phyloP scores from a whole-genome alignment of 1,140 invertebrate species.

The Metaphire vulgaris region DNA sequence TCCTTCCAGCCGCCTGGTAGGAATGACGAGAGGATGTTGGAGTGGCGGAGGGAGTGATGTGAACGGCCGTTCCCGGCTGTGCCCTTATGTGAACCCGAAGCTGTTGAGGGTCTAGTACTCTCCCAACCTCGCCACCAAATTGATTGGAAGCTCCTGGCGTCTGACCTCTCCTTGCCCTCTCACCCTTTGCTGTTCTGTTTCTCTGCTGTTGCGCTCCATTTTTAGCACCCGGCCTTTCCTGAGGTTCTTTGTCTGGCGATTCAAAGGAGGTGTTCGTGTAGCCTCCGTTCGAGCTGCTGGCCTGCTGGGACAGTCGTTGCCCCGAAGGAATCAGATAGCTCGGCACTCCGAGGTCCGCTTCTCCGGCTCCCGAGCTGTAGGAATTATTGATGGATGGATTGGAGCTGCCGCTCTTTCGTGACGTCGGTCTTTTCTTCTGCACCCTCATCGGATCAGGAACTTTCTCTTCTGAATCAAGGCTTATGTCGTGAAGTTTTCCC shows the following conservation, averaged over 20 bases:
- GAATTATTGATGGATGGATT: constrained; percentile 12
- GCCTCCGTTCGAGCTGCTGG: too few species aligned
- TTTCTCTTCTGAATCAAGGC: not conserved
- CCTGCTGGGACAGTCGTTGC: too few species aligned
- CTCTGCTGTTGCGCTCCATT: too few species aligned
- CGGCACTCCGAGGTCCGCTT: constrained; percentile 15
- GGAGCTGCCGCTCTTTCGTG: not conserved
- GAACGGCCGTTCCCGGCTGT: constrained; percentile 10
- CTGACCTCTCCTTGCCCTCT: too few species aligned
- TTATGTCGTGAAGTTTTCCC: not conserved
- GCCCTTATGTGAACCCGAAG: constrained; percentile 15
- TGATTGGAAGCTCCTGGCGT: too few species aligned
- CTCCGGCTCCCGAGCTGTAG: constrained; percentile 13
- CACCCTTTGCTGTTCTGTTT: too few species aligned
- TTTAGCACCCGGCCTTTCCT: too few species aligned
- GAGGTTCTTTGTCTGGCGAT: too few species aligned
- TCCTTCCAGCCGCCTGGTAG: not conserved
- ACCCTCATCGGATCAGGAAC: constrained; percentile 15
- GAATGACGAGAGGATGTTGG: constrained; percentile 4
- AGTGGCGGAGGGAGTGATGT: constrained; percentile 17
- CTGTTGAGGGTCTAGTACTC: not conserved
- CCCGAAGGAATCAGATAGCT: not conserved
- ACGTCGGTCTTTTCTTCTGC: constrained; percentile 10
- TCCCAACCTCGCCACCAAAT: too few species aligned
- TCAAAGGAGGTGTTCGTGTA: too few species aligned